Evolutionary conservation across 2,888 invertebrate species (phyloP), one percentile per base, ranked within the genome.

Genomic region (Caenorhabditis sinica): DNA sequence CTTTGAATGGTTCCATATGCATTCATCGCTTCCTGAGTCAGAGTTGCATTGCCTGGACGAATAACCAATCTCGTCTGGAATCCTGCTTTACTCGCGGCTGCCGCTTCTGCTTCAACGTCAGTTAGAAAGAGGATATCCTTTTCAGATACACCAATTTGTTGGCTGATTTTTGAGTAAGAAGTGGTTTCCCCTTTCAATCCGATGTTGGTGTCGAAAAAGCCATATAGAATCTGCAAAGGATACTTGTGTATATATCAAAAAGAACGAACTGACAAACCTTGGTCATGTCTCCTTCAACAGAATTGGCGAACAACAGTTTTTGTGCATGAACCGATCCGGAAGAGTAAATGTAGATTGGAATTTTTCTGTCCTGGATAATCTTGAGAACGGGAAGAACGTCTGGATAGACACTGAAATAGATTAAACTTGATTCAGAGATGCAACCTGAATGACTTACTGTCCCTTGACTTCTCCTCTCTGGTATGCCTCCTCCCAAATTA

Each of bases 261-360:
- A 36, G 15, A 6, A 20, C 1, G 20, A 40, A 28, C 9, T 5
- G 11, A 40, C 60, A 33, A 91, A 95, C 95, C 89, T 94, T 93
- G 15, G 95, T 94, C 86, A 97, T 93, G 93, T 97, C 95, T 0
- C 97, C 97, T 60, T 95, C 94, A 23, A 94, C 93, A 2, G 96
- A 95, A 93, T 96, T 94, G 0, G 94, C 94, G 93, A 97, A 97
- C 4, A 97, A 94, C 13, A 97, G 94, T 93, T 96, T 96, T 93
- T 98, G 98, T 17, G 97, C 96, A 90, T 96, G 95, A 0, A 96
- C 95, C 75, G 96, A 97, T 63, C 97, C 97, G 33, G 97, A 97
- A 0, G 97, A 97, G 93, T 96, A 98, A 84, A 97, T 95, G 92
- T 95, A 97, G 66, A 97, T 94, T 86, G 95, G 95, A 45, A 95